A percentile compares a stretch with the other conserved stretches of the same genome.
phyloP scores from a whole-genome alignment of 2,888 invertebrate genomes.

The Charanyca ferruginea region DNA sequence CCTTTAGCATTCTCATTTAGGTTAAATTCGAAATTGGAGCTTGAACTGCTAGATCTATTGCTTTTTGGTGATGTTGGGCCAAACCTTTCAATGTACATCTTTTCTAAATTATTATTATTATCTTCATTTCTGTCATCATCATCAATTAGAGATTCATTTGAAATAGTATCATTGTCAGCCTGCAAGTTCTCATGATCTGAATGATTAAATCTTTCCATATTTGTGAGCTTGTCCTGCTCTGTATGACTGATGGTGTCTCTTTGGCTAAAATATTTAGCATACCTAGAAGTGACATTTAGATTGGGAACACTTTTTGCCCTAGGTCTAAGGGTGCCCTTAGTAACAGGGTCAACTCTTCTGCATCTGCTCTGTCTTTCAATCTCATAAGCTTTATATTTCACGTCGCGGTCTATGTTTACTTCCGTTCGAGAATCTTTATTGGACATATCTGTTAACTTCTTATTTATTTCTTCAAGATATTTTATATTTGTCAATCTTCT shows the following conservation, averaged over 20 bases:
- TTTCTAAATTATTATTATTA: constrained; percentile 85
- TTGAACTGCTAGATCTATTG: constrained; percentile 70
- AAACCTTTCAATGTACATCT: constrained; percentile 83
- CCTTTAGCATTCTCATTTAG: constrained; percentile 68
- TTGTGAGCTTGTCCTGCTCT: constrained; percentile 69
- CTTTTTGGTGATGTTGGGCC: constrained; percentile 75
- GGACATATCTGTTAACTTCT: constrained; percentile 83
- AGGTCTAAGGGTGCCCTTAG: constrained; percentile 70
- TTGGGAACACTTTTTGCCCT: constrained; percentile 90
- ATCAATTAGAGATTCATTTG: constrained; percentile 67
- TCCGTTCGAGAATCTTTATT: constrained; percentile 77
- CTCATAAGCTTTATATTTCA: constrained; percentile 86
- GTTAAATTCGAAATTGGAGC: constrained; percentile 59
- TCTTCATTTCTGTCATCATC: constrained; percentile 71
- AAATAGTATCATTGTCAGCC: constrained; percentile 61
- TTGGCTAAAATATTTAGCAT: constrained; percentile 89
- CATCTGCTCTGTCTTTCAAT: constrained; percentile 83
- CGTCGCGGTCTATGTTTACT: constrained; percentile 73
- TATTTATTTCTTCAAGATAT: constrained; percentile 94
- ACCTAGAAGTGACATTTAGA: constrained; percentile 86
- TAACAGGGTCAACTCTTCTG: constrained; percentile 68
- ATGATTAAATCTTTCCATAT: constrained; percentile 62
- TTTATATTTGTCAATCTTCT: constrained; percentile 92
- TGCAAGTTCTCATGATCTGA: constrained; percentile 50
- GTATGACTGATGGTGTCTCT: constrained; percentile 82